These are phyloP conservation scores for Girardinus metallicus DNA, from an alignment of 2,797 vertebrate species.

Conservation along the genomic window DNA sequence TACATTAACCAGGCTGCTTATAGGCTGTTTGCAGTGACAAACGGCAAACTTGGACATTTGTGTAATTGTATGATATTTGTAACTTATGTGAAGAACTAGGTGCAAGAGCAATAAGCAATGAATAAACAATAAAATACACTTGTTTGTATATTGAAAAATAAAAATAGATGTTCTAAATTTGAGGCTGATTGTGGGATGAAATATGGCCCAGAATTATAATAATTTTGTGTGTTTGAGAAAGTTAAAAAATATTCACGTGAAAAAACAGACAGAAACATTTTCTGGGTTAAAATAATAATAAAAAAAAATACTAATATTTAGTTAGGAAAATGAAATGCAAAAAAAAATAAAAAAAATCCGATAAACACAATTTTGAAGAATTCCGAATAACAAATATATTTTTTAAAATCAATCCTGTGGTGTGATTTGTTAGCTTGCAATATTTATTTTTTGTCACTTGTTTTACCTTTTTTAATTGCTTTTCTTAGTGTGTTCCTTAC, in stretches of 20 bases:
- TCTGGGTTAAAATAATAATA: neutral
- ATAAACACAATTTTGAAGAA: neutral
- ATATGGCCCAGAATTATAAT: neutral
- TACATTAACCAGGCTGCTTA: conserved; percentile 63
- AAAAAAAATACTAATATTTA: neutral
- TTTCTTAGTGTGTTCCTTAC: neutral
- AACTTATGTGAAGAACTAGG: conserved; percentile 23
- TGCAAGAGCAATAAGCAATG: conserved; percentile 6
- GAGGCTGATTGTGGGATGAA: neutral
- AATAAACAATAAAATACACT: neutral
- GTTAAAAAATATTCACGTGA: neutral
- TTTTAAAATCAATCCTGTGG: neutral
- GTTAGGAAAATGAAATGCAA: neutral
- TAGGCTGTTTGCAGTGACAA: conserved; percentile 44
- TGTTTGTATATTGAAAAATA: neutral
- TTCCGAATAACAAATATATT: neutral
- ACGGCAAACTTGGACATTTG: neutral
- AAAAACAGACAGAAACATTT: neutral
- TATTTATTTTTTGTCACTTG: neutral
- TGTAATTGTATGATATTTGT: conserved; percentile 18
- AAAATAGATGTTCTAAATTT: neutral
- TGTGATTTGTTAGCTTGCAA: neutral
- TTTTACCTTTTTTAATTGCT: neutral
- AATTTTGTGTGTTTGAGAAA: neutral
- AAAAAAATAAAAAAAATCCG: too few species aligned